phyloP scores from a whole-genome alignment of 2,888 invertebrate species.

The Chorisops tibialis region DNA sequence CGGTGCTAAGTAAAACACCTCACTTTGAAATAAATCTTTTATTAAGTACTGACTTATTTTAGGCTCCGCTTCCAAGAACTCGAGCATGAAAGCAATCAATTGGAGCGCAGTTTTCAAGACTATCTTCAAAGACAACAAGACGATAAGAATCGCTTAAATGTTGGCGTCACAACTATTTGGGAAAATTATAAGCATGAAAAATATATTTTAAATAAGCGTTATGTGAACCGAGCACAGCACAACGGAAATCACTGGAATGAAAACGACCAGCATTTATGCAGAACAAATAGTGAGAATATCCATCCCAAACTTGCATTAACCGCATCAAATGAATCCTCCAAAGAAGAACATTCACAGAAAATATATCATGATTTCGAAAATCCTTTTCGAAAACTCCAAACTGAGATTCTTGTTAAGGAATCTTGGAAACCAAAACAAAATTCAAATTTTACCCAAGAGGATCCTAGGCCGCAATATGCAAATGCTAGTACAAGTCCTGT shows the following conservation, averaged over 20 bases:
- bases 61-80: conserved; percentile 47
- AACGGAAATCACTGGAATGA: not conserved
- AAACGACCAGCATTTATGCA: not conserved
- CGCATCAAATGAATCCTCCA: not conserved
- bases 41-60: not conserved
- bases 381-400: conserved; percentile 34
- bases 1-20: conserved; percentile 41
- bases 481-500: not conserved
- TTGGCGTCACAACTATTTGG: conserved; percentile 34
- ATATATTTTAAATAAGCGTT: conserved; percentile 26
- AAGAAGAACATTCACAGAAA: not conserved
- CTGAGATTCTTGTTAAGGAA: not conserved
- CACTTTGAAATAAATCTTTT: not conserved
- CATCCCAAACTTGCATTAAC: not conserved
- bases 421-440: not conserved
- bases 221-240: conserved; percentile 3
- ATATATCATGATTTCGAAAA: conserved; percentile 31
- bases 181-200: conserved; percentile 36
- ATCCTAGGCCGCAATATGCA: not conserved
- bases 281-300: not conserved
- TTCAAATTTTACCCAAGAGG: not conserved
- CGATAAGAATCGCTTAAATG: conserved; percentile 34
- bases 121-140: conserved; percentile 42
- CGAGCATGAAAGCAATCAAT: conserved; percentile 46
- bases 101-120: conserved; percentile 45